Base-by-base conservation (phyloP, 1,140 invertebrate genomes). In the Papilio helenus region DNA sequence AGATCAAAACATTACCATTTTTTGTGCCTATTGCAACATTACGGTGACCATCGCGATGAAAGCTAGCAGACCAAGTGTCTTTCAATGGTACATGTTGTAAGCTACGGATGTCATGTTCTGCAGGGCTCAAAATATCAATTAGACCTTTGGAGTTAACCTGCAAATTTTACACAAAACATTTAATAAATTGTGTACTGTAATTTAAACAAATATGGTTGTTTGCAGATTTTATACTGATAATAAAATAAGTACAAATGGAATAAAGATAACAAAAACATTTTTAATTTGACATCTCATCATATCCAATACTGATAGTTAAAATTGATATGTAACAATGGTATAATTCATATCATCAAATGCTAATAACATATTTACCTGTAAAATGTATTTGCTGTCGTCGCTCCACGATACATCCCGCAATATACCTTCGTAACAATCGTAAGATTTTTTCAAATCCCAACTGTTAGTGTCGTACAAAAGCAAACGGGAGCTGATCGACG, bases 371-470 rank as follows among this genome's bases (percentile, higher is more conserved):
- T 58, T 79, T 92, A 95, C 94, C 90, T 94, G 93, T 81, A 94
- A 88, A 71, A 95, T 82, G 78, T 95, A 95, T 92, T 94, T 95
- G 80, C 93, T 93, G 84, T 95, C 94, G 81, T 94, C 92, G 79
- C 94, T 94, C 94, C 94, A 95, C 20, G 91, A 90, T 65, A 94
- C 86, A 88, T 94, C 90, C 82, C 93, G 88, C 72, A 95, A 79
- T 80, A 91, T 68, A 29, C 89, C 90, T 79, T 94, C 90, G 76
- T 91, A 91, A 83, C 88, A 90, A 26, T 89, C 91, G 79, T 93
- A 92, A 65, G 86, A 89, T 81, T 93, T 93, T 86, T 90, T 92
- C 76, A 94, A 86, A 83, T 93, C 91, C 90, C 93, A 95, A 89
- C 84, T 92, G 86, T 88, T 92, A 76, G 83, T 88, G 81, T 95